Evolutionary conservation across 2,888 invertebrate species (phyloP), one percentile per base, ranked within the genome.

Genomic region (Pristionchus mayeri): DNA sequence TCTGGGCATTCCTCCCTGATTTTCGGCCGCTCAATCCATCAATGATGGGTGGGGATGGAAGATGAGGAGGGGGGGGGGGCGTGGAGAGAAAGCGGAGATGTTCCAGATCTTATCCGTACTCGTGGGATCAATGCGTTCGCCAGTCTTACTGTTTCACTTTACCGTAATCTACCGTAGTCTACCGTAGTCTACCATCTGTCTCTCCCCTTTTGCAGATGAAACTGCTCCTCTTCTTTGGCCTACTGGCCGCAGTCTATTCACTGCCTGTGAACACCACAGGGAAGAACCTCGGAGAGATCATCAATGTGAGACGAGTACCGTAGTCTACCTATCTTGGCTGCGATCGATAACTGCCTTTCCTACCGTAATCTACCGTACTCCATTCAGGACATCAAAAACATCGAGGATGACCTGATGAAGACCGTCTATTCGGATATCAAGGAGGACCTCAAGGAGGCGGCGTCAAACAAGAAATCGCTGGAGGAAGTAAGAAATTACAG

Each of bases 351-450:
- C 4, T 34, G 27, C 18, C 27, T 63, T 18, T 11, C 30, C 34
- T 78, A 50, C 75, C 40, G 75, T 40, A 30, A 21, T 78, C 30
- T 48, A 67, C 67, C 67, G 0, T n/a, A 37, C 3, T 27, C 3
- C 18, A 27, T 40, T 80, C 57, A 80, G 80, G 80, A 80, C 16
- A 37, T 80, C 37, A 80, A 80, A 24, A 57, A 52, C 24, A 57
- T 80, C 57, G 80, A 80, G 50, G 50, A 78, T 48, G 76, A 78
- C 27, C 50, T 78, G 18, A 48, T 50, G 76, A 78, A 52, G 80
- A 80, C 80, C 2, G 80, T 80, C 13, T 80, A 24, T 37, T 44
- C 80, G 3, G 52, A 57, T 34, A 57, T 80, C 16, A 57, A 57
- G n/a, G 44, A 80, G n/a, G 80, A 80, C 30, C 4, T 57, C 2